These are phyloP conservation scores for Thyatira batis DNA, from an alignment of 2,888 invertebrate genomes.

Conservation along the genomic window DNA sequence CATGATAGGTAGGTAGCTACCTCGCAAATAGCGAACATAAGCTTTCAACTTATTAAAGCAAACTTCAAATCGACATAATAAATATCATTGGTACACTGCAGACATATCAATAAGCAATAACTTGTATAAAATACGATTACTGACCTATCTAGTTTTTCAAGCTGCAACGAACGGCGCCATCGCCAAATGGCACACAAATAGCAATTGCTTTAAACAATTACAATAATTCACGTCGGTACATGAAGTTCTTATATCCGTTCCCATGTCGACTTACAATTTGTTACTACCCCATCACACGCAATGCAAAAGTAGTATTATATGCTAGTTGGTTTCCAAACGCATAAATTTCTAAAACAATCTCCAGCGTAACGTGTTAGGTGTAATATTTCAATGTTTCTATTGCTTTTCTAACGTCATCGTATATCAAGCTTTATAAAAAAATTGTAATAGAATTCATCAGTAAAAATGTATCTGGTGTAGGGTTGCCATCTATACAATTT, in stretches of 20 bases:
- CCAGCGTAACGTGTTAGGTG: background rate
- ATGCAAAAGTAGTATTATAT: background rate
- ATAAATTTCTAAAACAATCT: background rate
- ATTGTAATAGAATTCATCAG: no score
- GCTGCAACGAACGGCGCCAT: background rate
- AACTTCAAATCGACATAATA: background rate
- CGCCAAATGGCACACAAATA: background rate
- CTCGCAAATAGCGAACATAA: no score
- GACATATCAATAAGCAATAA: conserved; percentile 3
- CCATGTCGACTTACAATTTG: background rate
- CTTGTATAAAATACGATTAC: background rate
- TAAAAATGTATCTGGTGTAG: no score
- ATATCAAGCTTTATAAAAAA: background rate
- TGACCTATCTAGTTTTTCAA: background rate
- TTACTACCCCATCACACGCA: background rate
- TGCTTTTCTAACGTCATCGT: background rate
- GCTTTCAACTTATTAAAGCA: background rate
- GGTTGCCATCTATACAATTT: no score
- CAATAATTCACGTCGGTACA: conserved; percentile 1
- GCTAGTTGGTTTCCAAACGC: background rate
- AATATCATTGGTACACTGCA: background rate
- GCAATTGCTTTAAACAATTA: background rate
- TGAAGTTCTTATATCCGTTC: background rate
- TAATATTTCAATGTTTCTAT: background rate
- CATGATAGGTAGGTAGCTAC: no score